Conservation (phyloP, 2,113 vertebrate genomes). For the Heliornis fulica region DNA sequence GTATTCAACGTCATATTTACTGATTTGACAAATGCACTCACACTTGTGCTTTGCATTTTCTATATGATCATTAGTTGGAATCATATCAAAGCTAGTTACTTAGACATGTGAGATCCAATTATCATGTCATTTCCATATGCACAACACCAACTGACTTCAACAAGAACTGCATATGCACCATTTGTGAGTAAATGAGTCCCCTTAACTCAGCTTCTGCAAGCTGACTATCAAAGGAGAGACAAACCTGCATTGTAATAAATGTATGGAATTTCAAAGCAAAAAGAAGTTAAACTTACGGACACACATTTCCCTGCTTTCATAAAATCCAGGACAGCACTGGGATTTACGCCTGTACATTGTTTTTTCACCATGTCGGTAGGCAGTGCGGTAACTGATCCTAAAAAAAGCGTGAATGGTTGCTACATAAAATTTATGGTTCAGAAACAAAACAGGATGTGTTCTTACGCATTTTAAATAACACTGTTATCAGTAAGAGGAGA, state of each 20-base stretch:
- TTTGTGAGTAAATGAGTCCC: not conserved
- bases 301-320: constrained; percentile 88
- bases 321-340: constrained; percentile 96
- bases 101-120: not conserved
- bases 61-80: not conserved
- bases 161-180: fast-evolving
- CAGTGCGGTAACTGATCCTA: constrained; percentile 92
- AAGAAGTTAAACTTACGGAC: constrained; percentile 82
- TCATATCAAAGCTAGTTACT: not conserved
- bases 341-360: constrained; percentile 96
- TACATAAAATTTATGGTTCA: not conserved
- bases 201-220: not conserved
- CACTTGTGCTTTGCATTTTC: not conserved
- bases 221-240: not conserved
- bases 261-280: not conserved
- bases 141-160: not conserved
- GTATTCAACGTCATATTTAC: not conserved
- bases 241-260: not conserved
- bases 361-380: constrained; percentile 92
- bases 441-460: not conserved
- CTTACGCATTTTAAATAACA: not conserved
- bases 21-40: not conserved
- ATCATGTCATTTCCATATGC: not conserved
- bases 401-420: not conserved
- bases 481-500: not conserved